Conservation (phyloP, 2,113 vertebrate species). For the Saguinus midas region DNA sequence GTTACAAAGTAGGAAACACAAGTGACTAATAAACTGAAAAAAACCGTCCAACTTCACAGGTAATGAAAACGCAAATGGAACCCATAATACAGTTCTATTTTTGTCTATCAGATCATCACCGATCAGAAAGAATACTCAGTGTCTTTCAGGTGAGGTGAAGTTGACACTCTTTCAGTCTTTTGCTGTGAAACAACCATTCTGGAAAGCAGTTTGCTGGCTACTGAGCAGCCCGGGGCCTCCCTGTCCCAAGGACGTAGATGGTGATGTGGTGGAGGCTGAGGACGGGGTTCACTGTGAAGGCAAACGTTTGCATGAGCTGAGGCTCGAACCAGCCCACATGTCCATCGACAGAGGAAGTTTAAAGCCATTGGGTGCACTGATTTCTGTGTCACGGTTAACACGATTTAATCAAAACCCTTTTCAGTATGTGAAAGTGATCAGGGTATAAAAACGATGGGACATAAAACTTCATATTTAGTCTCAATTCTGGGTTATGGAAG, state of each 20-base stretch:
- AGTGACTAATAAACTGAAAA: not conserved
- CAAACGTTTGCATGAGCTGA: rapidly evolving
- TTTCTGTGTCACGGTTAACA: not conserved
- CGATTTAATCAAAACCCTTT: not conserved
- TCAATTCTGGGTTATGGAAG: not conserved
- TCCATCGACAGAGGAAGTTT: rapidly evolving
- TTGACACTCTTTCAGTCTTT: not conserved
- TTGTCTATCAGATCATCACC: not conserved
- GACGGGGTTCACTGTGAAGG: rapidly evolving
- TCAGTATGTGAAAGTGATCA: not conserved
- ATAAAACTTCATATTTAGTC: rapidly evolving
- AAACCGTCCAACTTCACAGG: not conserved
- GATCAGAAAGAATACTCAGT: not conserved
- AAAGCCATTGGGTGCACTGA: rapidly evolving
- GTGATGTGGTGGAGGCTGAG: rapidly evolving
- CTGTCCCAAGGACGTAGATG: rapidly evolving
- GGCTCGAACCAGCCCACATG: rapidly evolving
- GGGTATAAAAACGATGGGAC: rapidly evolving
- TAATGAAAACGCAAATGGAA: not conserved
- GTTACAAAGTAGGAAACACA: not conserved
- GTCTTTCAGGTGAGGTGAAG: not conserved
- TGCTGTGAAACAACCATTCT: not conserved
- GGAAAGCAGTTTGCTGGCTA: not conserved
- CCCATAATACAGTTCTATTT: not conserved
- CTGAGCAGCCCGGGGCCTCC: rapidly evolving